These are phyloP conservation scores for Brassicogethes aeneus DNA, from an alignment of 2,888 invertebrate species.

Conservation along the genomic window DNA sequence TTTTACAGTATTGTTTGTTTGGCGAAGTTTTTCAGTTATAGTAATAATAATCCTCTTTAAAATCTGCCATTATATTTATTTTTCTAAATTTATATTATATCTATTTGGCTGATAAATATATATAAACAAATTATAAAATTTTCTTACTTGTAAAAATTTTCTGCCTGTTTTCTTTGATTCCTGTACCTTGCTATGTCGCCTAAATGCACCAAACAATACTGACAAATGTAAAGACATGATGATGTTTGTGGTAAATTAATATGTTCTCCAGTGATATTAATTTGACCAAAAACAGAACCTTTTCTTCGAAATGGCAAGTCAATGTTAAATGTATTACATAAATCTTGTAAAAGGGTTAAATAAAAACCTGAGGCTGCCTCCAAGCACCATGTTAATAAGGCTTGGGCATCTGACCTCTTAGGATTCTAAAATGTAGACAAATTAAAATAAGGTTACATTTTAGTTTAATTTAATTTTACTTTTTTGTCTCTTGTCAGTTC, in stretches of 20 bases:
- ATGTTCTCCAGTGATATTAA: constrained; percentile 26
- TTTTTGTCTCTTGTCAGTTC: constrained; percentile 70
- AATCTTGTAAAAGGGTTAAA: constrained; percentile 68
- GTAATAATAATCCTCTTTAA: too few relatives aligned
- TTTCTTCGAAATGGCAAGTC: constrained; percentile 66
- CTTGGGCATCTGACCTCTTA: constrained; percentile 64
- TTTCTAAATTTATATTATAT: too few relatives aligned
- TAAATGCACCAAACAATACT: constrained; percentile 81
- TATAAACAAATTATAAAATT: too few relatives aligned
- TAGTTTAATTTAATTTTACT: too few relatives aligned
- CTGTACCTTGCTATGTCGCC: constrained; percentile 81
- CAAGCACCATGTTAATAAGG: constrained; percentile 69
- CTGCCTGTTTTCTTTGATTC: constrained; percentile 71
- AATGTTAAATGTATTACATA: constrained; percentile 71
- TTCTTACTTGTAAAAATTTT: constrained; percentile 78
- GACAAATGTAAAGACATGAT: constrained; percentile 77
- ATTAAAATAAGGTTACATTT: too few relatives aligned
- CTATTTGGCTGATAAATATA: too few relatives aligned
- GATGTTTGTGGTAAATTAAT: constrained; percentile 48
- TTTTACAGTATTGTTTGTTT: too few relatives aligned
- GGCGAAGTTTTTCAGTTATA: too few relatives aligned
- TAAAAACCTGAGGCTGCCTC: constrained; percentile 83
- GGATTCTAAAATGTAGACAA: constrained; percentile 51
- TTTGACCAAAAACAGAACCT: constrained; percentile 34
- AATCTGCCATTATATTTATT: too few relatives aligned